Base-by-base conservation (phyloP, 2,113 vertebrate species). In the Leucoraja erinaceus region DNA sequence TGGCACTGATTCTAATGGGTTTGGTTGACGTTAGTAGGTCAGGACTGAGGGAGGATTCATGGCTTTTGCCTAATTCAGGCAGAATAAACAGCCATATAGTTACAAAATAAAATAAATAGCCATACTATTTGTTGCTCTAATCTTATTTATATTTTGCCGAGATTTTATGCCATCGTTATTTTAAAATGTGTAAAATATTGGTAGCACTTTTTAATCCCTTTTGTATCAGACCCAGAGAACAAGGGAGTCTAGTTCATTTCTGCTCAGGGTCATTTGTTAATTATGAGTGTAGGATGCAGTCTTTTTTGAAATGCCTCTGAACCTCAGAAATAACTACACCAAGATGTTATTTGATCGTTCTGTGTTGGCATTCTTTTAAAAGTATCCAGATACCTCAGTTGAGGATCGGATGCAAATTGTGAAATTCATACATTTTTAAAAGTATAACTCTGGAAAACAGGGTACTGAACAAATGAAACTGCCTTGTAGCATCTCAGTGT, bases 61-160 rank as follows among this genome's bases (percentile, higher is more conserved):
- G n/a, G 61, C 74, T 66, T 68, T 93, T 84, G 66, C 78, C 59
- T 84, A 18, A 79, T 54, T 20, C 70, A 72, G 70, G 70, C 70
- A 2, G 18, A 72, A 22, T 72, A 20, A 20, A 72, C 70, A 72
- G 70, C 70, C 70, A 72, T 72, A 22, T 18, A 3, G 18, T 72
- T 72, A 47, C 38, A 68, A 68, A 14, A 47, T 47, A 66, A 18
- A 72, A 72, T 2, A 68, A 47, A 47, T 63, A 68, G 93, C 93
- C 93, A 93, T 81, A 93, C 70, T 93, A 68, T 93, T 81, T 93
- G 77, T 81, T 93, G 59, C 77, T 84, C 77, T 81, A 66, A 68
- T 68, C 31, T 20, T 91, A 91, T 74, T 91, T 91, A 74, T 91
- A 72, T 47, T 91, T 91, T 91, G 90, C 38, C 5, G 22, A 72